Conservation (phyloP, 2,888 invertebrate genomes). For the Meandrusa payeni region DNA sequence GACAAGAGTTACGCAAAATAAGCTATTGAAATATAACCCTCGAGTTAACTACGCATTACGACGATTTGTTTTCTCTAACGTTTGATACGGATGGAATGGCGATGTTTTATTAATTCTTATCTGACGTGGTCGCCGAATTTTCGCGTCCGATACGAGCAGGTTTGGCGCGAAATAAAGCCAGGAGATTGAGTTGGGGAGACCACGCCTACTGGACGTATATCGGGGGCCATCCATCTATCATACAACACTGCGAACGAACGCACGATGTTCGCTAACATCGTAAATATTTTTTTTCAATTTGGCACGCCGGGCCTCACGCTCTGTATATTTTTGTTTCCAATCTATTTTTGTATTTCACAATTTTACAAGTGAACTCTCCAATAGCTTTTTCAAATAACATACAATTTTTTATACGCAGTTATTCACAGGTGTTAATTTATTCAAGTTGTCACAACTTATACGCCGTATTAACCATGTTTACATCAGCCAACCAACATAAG, state of each 20-base stretch:
- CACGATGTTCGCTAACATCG: background rate
- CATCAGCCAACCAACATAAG: too few species aligned
- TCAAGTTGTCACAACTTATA: slow-evolving; percentile 5
- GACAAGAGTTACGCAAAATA: slow-evolving; percentile 3
- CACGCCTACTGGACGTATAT: slow-evolving; percentile 2
- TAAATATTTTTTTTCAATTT: slow-evolving; percentile 16
- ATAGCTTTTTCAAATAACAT: background rate
- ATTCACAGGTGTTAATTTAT: slow-evolving; percentile 6
- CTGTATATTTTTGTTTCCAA: slow-evolving; percentile 1
- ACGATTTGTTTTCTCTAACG: slow-evolving; percentile 4
- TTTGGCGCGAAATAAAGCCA: slow-evolving; percentile 1
- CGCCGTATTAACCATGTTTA: too few species aligned
- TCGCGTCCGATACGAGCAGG: background rate
- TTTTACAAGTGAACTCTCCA: background rate
- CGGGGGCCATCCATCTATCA: background rate
- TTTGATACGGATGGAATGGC: background rate
- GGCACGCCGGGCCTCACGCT: slow-evolving; percentile 7
- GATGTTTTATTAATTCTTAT: slow-evolving; percentile 5
- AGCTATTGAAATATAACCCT: background rate
- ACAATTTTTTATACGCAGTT: background rate
- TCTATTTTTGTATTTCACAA: slow-evolving; percentile 10
- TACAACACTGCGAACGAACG: background rate
- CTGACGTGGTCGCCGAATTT: background rate
- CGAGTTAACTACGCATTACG: slow-evolving; percentile 2
- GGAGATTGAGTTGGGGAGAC: background rate